A percentile compares a stretch with the other conserved stretches of the same genome.
phyloP scores from a whole-genome alignment of 2,797 vertebrate species.

The Hipposideros larvatus region DNA sequence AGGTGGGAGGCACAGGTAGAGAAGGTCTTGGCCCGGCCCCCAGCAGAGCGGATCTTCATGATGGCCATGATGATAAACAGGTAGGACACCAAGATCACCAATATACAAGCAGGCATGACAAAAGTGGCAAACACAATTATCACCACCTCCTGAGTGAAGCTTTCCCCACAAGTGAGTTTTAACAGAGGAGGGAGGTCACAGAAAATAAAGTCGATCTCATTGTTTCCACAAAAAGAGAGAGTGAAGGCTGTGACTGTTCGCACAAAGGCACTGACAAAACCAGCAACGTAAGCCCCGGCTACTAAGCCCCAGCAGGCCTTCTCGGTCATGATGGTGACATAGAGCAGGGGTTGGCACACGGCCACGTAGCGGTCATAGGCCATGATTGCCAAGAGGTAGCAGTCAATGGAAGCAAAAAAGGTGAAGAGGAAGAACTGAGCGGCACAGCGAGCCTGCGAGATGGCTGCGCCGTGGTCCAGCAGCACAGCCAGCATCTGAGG shows the following conservation, averaged over 20 bases:
- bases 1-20: constrained; percentile 84
- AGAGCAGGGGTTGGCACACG: constrained; percentile 79
- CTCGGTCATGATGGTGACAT: constrained; percentile 45
- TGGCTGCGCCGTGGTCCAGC: background rate
- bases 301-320: background rate
- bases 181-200: constrained; percentile 84
- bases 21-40: constrained; percentile 74
- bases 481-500: constrained; percentile 70
- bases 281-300: constrained; percentile 36
- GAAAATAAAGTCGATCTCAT: constrained; percentile 84
- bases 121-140: constrained; percentile 72
- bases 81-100: constrained; percentile 76
- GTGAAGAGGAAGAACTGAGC: constrained; percentile 81
- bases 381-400: constrained; percentile 80
- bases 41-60: background rate
- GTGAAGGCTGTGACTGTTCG: constrained; percentile 69
- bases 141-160: constrained; percentile 59
- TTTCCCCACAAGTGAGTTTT: constrained; percentile 75
- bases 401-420: constrained; percentile 73
- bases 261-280: constrained; percentile 63
- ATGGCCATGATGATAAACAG: constrained; percentile 73
- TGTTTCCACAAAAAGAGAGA: constrained; percentile 77
- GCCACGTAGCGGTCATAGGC: constrained; percentile 82
- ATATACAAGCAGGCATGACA: constrained; percentile 74
- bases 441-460: constrained; percentile 64